phyloP scores from a whole-genome alignment of 2,888 invertebrate genomes.

The Xestoiulus laeticollis region DNA sequence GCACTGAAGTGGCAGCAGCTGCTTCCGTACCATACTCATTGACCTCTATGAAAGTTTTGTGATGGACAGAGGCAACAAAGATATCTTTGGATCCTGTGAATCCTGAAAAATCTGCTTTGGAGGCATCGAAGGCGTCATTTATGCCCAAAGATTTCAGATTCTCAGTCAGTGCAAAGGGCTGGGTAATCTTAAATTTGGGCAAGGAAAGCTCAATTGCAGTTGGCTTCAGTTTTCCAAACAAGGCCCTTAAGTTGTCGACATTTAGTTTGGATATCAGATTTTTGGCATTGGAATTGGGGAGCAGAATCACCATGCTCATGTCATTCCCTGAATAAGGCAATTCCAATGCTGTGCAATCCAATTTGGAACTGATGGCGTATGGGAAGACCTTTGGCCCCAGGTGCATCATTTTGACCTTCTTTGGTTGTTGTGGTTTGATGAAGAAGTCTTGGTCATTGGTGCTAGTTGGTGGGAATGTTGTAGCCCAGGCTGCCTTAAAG shows the following conservation, averaged over 20 bases:
- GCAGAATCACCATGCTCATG: slow-evolving; percentile 61
- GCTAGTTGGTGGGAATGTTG: slow-evolving; percentile 74
- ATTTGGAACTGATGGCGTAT: too few species aligned
- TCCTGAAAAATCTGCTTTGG: slow-evolving; percentile 53
- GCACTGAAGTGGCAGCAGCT: slow-evolving; percentile 74
- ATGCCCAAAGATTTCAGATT: slow-evolving; percentile 49
- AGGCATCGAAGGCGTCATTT: slow-evolving; percentile 42
- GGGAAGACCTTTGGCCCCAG: too few species aligned
- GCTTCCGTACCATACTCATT: slow-evolving; percentile 80
- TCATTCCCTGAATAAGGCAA: slow-evolving; percentile 50
- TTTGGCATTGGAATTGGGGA: not conserved
- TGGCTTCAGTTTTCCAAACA: slow-evolving; percentile 1
- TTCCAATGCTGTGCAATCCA: slow-evolving; percentile 50
- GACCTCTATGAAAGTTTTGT: not conserved
- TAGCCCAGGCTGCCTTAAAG: slow-evolving; percentile 71
- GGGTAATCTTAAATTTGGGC: not conserved
- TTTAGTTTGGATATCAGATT: slow-evolving; percentile 15
- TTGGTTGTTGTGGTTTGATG: slow-evolving; percentile 70
- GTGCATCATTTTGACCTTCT: slow-evolving; percentile 47
- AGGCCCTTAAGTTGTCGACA: not conserved
- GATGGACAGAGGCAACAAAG: not conserved
- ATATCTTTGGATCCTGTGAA: slow-evolving; percentile 62
- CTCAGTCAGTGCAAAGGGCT: not conserved
- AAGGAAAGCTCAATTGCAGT: not conserved
- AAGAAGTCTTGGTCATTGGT: slow-evolving; percentile 69